Conservation (phyloP, 2,888 invertebrate species). For the Gymnosoma rotundatum region DNA sequence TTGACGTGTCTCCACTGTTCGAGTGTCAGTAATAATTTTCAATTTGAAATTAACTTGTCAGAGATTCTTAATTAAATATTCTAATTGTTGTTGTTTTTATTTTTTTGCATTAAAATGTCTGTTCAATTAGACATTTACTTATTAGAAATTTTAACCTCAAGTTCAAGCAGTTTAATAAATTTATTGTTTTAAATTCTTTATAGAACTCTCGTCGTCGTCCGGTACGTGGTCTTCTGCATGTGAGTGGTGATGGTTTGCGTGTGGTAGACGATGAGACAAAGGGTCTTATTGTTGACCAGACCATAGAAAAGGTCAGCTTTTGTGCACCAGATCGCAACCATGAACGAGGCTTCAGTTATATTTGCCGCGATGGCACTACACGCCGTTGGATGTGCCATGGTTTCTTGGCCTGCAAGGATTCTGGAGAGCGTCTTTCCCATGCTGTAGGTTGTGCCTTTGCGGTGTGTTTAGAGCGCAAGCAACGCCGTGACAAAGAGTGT, state of each 20-base stretch:
- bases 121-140: slow-evolving; percentile 52
- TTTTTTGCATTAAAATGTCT: slow-evolving; percentile 18
- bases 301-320: slow-evolving; percentile 99
- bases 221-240: slow-evolving; percentile 93
- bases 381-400: slow-evolving; percentile 99
- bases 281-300: slow-evolving; percentile 99
- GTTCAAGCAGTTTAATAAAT: slow-evolving; percentile 33
- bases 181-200: slow-evolving; percentile 74
- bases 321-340: slow-evolving; percentile 99
- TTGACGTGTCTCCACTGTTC: slow-evolving; percentile 25
- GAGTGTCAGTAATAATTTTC: slow-evolving; percentile 9
- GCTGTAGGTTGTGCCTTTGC: slow-evolving; percentile 99
- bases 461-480: slow-evolving; percentile 98
- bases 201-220: slow-evolving; percentile 94
- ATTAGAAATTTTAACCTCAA: slow-evolving; percentile 56
- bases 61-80: slow-evolving; percentile 62
- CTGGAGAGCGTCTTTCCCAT: slow-evolving; percentile 98
- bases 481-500: slow-evolving; percentile 97
- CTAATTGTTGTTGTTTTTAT: neutral
- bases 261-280: slow-evolving; percentile 99
- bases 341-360: slow-evolving; percentile 98
- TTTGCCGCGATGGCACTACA: slow-evolving; percentile 99
- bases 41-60: slow-evolving; percentile 48
- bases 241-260: slow-evolving; percentile 96
- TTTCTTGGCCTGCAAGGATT: slow-evolving; percentile 96